phyloP scores from a whole-genome alignment of 1,140 invertebrate species.

The Dendroctonus valens region DNA sequence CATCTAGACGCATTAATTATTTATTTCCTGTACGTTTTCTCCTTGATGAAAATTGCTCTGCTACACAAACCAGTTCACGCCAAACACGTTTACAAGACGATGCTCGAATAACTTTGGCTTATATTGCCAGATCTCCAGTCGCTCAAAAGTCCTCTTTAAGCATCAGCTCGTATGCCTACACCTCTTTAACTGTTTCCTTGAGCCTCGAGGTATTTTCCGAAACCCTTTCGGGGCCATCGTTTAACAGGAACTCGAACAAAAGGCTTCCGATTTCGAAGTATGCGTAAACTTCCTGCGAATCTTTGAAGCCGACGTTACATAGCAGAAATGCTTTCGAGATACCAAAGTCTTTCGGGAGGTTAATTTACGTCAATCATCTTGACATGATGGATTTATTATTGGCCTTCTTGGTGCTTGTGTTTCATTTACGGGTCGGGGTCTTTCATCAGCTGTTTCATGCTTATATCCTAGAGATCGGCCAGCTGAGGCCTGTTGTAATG shows the following conservation, averaged over 20 bases:
- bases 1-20: too few species aligned
- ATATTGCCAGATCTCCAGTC: too few species aligned
- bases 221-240: slow-evolving; percentile 7
- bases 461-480: background rate
- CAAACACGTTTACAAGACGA: too few species aligned
- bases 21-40: too few species aligned
- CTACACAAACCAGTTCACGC: too few species aligned
- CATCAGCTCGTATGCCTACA: slow-evolving; percentile 8
- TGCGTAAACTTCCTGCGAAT: slow-evolving; percentile 12
- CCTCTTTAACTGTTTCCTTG: slow-evolving; percentile 5
- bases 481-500: too few species aligned
- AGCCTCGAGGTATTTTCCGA: slow-evolving; percentile 8
- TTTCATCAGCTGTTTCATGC: background rate
- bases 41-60: too few species aligned
- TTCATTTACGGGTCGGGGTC: background rate
- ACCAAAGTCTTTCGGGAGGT: slow-evolving; percentile 6
- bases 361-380: slow-evolving; percentile 16
- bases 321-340: slow-evolving; percentile 17
- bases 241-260: slow-evolving; percentile 10
- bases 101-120: too few species aligned
- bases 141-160: slow-evolving; percentile 5
- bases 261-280: slow-evolving; percentile 14
- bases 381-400: slow-evolving; percentile 18
- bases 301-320: slow-evolving; percentile 12
- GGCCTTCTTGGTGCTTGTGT: background rate